Evolutionary conservation across 2,888 invertebrate genomes (phyloP).

Genomic region (Callimorpha dominula): DNA sequence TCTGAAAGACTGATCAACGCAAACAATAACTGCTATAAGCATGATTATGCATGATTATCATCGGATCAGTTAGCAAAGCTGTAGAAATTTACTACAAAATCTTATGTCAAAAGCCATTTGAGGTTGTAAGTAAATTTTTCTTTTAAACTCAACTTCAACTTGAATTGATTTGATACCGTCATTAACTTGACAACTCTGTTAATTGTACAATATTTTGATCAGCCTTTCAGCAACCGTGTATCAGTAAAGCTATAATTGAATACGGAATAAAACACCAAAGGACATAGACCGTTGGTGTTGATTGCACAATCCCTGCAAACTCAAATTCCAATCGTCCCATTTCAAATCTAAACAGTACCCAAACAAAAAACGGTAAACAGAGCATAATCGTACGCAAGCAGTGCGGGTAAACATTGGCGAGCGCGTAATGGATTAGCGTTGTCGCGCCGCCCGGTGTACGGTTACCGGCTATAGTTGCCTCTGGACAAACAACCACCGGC

Average conservation of each 20-base stretch:
- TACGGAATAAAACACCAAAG: neutral
- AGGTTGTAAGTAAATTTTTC: too few species aligned
- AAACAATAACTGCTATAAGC: too few species aligned
- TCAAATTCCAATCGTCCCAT: slow-evolving; percentile 29
- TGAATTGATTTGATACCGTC: too few species aligned
- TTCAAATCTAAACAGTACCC: slow-evolving; percentile 44
- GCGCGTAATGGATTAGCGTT: slow-evolving; percentile 77
- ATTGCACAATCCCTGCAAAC: slow-evolving; percentile 28
- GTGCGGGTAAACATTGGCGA: slow-evolving; percentile 63
- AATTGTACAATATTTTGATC: too few species aligned
- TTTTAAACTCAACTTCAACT: too few species aligned
- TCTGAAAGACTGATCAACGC: too few species aligned
- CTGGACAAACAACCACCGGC: slow-evolving; percentile 58
- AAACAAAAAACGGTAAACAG: slow-evolving; percentile 58
- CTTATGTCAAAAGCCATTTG: too few species aligned
- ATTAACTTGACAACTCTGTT: too few species aligned
- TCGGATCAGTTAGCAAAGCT: too few species aligned
- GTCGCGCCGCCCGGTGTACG: slow-evolving; percentile 67
- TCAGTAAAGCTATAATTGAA: neutral
- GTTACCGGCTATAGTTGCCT: slow-evolving; percentile 56
- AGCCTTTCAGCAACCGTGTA: too few species aligned
- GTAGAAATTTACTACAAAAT: too few species aligned
- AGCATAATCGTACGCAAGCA: slow-evolving; percentile 66
- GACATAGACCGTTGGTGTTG: slow-evolving; percentile 2
- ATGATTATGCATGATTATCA: too few species aligned